Percentiles rank a stretch among this genome's conserved stretches.
These are phyloP conservation scores for Phalanger gymnotis DNA, from an alignment of 2,797 vertebrate species.

Conservation along the genomic window DNA sequence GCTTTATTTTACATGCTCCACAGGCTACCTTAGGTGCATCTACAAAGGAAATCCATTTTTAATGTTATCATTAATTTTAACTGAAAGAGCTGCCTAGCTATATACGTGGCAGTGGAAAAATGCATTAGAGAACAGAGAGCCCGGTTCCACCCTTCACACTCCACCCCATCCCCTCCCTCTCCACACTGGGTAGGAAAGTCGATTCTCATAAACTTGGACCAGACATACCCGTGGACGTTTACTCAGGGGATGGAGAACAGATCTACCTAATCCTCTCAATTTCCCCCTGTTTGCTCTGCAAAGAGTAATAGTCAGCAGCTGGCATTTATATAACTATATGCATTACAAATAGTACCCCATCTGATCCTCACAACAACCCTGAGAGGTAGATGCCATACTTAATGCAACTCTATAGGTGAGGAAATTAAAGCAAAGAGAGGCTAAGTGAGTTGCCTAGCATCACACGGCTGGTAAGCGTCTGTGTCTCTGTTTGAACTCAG, in stretches of 20 bases:
- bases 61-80: not conserved
- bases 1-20: not conserved
- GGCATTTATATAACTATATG: not conserved
- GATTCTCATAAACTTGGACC: not conserved
- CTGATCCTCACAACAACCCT: not conserved
- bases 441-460: not conserved
- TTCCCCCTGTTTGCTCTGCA: not conserved
- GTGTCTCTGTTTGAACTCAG: not conserved
- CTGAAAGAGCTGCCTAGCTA: not conserved
- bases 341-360: not conserved
- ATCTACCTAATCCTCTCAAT: not conserved
- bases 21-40: not conserved
- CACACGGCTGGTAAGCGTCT: not conserved
- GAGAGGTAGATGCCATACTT: not conserved
- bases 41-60: slow-evolving; percentile 22
- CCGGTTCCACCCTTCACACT: not conserved
- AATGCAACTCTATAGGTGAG: not conserved
- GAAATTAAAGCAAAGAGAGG: not conserved
- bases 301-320: not conserved
- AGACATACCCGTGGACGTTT: not conserved
- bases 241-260: not conserved
- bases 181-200: not conserved
- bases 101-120: not conserved
- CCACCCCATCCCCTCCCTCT: not conserved
- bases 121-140: not conserved